Evolutionary conservation across 2,113 vertebrate species (phyloP), one percentile per base, ranked within the genome.

Genomic region (Sciurus niger): DNA sequence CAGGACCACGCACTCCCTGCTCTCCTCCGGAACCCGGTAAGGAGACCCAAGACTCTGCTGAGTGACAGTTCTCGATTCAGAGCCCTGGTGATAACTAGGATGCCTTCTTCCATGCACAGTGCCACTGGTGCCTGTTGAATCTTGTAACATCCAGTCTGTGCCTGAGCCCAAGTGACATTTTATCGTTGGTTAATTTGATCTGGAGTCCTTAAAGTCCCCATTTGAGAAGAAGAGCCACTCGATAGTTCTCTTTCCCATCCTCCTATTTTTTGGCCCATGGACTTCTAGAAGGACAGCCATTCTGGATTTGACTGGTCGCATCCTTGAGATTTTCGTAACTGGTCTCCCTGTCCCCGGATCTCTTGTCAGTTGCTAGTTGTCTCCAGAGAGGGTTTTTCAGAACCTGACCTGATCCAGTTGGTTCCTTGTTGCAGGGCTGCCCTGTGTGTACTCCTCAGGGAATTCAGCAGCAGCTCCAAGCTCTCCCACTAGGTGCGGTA

Each of bases 21-120:
- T 99, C 82, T 99, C 99, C 43, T 98, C 99, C 73, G 99, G 99
- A 73, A 99, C 99, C 96, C 99, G 99, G 99, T 99, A 98, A 98
- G 37, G 70, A 83, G 86, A 93, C 77, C 91, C 65, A 0, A 60
- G 95, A 84, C 51, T 55, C 55, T 85, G 37, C 83, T 32, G 3
- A 9, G 55, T 72, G 8, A 30, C 43, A 24, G 20, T 25, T 43
- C 12, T n/a, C 53, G 4, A 3, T 30, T 8, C 53, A 14, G 12
- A 80, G 46, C 53, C 82, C 37, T 24, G 1, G 9, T 55, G 40
- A 28, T 40, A 2, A 4, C 12, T 4, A 51, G 55, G 43, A 0
- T 30, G 7, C n/a, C 51, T 63, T 46, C 46, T 80, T 32, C 53
- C 2, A 2, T 43, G 4, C 20, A 8, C 8, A 18, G 8, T 11